Base-by-base conservation (phyloP, 2,797 vertebrate genomes). In the Halcyon badia region DNA sequence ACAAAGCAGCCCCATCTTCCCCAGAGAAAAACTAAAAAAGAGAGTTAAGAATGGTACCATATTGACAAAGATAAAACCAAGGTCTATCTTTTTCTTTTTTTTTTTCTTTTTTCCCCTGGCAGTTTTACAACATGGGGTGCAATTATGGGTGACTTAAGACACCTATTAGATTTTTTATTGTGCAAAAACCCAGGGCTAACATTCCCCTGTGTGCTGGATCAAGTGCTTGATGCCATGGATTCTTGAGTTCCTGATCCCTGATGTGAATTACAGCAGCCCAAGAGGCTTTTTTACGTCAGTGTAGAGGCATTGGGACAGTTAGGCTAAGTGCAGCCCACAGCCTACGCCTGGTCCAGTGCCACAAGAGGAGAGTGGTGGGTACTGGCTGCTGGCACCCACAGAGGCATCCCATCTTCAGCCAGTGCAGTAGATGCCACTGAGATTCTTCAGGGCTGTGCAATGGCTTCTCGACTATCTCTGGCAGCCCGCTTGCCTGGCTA, bases 401-500 rank as follows among this genome's bases (percentile, higher is more conserved):
- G 41, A 66, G 30, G 3, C 2, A 14, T 54, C 52, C 52, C 31
- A n/a, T 19, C 65, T 62, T 73, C 51, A 72, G 37, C 44, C 49
- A 11, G 41, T 6, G 3, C 60, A 21, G 54, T 5, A 28, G 66
- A 44, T 12, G 10, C 21, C 46, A 3, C 42, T 1, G 10, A 8
- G 51, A 7, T n/a, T 35, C 60, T 73, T 68, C 1, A 7, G 37
- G 58, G 44, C 44, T 10, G 4, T 8, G 14, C 25, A 4, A 2
- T 2, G 12, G 11, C 37, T 44, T 19, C 41, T 48, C 57, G 5
- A 7, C 22, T 14, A 14, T 24, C 16, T 30, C n/a, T 64, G 68
- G 48, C 62, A 86, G 21, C 33, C 14, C 1, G 0, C 28, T 44
- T 0, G 0, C 33, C 28, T 3, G 1, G 25, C 68, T 31, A 58